Percentiles rank a stretch among this genome's conserved stretches.
Evolutionary conservation across 2,797 vertebrate genomes (phyloP).

Genomic region (Phrynocephalus vlangalii): DNA sequence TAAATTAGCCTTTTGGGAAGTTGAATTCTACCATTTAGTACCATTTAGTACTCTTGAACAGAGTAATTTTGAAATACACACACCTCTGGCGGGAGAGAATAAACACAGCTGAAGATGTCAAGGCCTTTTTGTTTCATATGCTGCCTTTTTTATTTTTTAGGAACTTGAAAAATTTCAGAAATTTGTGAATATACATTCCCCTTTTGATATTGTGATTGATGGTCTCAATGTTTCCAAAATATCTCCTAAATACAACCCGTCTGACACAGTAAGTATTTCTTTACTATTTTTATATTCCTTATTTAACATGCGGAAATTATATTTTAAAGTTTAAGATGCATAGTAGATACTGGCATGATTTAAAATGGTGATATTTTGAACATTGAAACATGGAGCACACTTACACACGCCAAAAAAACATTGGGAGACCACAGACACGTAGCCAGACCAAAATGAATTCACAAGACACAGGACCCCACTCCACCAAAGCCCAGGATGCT

Average conservation of each 20-base stretch:
- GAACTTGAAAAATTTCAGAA: constrained; percentile 86
- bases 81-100: not conserved
- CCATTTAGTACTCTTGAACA: not conserved
- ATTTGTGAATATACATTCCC: constrained; percentile 84
- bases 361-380: not conserved
- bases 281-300: constrained; percentile 35
- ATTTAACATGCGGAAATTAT: not conserved
- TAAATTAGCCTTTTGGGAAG: not conserved
- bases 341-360: not conserved
- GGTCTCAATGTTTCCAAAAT: constrained; percentile 91
- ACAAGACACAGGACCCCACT: too few species aligned
- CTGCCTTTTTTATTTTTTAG: constrained; percentile 59
- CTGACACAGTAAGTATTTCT: constrained; percentile 85
- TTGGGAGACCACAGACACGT: too few species aligned
- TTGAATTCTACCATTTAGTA: not conserved
- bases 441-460: too few species aligned
- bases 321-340: not conserved
- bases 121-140: not conserved
- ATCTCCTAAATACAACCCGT: constrained; percentile 71
- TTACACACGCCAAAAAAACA: too few species aligned
- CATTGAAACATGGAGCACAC: too few species aligned
- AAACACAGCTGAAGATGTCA: not conserved
- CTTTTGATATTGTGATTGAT: constrained; percentile 93
- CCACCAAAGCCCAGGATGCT: too few species aligned
- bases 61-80: not conserved